Base-by-base conservation (phyloP, 2,113 vertebrate species). In the Synchiropus splendidus region DNA sequence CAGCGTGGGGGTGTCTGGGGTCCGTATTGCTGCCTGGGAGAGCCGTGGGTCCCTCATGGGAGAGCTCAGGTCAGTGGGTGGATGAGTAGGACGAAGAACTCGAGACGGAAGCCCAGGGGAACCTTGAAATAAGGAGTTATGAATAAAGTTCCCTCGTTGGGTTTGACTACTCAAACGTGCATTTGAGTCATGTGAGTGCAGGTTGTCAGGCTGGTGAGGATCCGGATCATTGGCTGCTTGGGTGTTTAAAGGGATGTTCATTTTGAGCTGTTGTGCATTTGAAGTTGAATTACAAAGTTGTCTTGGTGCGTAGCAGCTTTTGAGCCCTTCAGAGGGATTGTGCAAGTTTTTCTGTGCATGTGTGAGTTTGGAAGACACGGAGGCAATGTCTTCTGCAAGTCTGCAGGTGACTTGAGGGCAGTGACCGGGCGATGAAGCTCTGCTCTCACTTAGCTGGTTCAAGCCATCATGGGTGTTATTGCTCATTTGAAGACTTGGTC, bases 181-280 rank as follows among this genome's bases (percentile, higher is more conserved):
- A 48, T 66, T 66, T 18, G 56, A 39, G 17, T 72, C 34, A 1
- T 51, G 58, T 9, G 63, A 40, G 11, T 47, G 56, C 3, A 45
- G 51, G 47, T 37, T 52, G 40, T 58, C 54, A 2, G 54, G 71
- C 67, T 76, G 75, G 59, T 77, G 73, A 4, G 44, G 43, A 50
- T 72, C 72, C 16, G 54, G 59, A 41, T 74, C 49, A 2, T 76
- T 73, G 49, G 72, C 59, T 32, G 27, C 48, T 36, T 71, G 51
- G 43, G 73, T 63, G 1, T 80, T 75, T 67, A 86, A 79, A 52
- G 85, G 85, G 72, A 87, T 86, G 57, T 86, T 87, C 84, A 86
- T 85, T 45, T 75, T 70, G 2, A 83, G 65, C 39, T 72, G 69
- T 41, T 74, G 76, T 73, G 75, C 75, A 21, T 68, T 74, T 55